These are phyloP conservation scores for Benitochromis conjunctus DNA, from an alignment of 2,113 vertebrate species.

Conservation along the genomic window DNA sequence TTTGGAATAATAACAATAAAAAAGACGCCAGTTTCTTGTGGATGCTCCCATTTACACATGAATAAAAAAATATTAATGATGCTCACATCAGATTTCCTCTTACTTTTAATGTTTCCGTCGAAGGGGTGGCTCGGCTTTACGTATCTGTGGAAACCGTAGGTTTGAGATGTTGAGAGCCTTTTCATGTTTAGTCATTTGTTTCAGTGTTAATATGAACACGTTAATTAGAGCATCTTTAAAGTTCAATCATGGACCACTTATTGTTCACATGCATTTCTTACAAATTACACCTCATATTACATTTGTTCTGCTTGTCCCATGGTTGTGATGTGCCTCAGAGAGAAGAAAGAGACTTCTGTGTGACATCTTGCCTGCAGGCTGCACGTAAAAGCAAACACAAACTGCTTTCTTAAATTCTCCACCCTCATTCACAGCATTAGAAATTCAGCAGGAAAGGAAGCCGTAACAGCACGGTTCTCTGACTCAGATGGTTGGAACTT, in stretches of 20 bases:
- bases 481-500: neutral
- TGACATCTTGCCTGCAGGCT: neutral
- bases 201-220: neutral
- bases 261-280: neutral
- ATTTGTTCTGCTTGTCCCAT: slow-evolving; percentile 21
- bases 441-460: neutral
- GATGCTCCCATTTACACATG: neutral
- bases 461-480: neutral
- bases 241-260: neutral
- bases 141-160: too few relatives aligned
- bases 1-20: neutral
- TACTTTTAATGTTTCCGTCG: neutral
- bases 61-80: neutral
- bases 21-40: neutral
- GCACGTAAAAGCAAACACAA: slow-evolving; percentile 3
- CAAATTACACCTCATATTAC: neutral
- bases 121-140: neutral
- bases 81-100: neutral
- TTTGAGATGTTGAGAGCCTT: neutral
- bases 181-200: neutral
- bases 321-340: slow-evolving; percentile 3
- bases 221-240: neutral
- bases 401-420: slow-evolving; percentile 24
- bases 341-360: slow-evolving; percentile 11
- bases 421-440: slow-evolving; percentile 2